Percentiles rank a stretch among this genome's conserved stretches.
Evolutionary conservation across 2,113 vertebrate species (phyloP).

Genomic region (Ranitomeya variabilis): DNA sequence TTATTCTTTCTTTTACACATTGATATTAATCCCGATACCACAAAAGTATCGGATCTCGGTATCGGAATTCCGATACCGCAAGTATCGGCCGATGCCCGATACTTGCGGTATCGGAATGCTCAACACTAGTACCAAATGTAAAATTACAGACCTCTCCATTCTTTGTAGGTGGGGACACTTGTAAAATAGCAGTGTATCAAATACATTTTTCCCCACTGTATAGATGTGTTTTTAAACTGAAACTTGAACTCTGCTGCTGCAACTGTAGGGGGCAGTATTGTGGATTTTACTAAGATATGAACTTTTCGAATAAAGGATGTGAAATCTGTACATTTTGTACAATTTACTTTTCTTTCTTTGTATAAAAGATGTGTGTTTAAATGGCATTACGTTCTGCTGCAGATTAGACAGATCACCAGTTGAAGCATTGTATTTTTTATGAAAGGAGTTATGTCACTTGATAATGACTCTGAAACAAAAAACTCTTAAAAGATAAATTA

Average conservation of each 20-base stretch:
- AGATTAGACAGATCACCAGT: conserved; percentile 2
- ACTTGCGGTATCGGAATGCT: too few species aligned
- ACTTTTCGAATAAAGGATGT: not conserved
- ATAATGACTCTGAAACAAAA: conserved; percentile 6
- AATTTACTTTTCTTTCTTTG: not conserved
- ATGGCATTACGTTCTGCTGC: not conserved
- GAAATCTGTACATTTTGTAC: not conserved
- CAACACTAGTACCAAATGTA: too few species aligned
- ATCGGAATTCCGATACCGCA: too few species aligned
- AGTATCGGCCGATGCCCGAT: too few species aligned
- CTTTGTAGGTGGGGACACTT: too few species aligned
- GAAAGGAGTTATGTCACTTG: conserved; percentile 23
- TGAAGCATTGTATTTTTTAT: conserved; percentile 13
- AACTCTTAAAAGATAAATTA: conserved; percentile 17
- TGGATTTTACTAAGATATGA: not conserved
- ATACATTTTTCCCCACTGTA: too few species aligned
- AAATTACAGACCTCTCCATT: too few species aligned
- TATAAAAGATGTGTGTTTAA: not conserved
- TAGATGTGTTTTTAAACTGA: not conserved
- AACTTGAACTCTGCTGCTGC: not conserved
- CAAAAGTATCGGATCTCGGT: too few species aligned
- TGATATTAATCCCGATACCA: too few species aligned
- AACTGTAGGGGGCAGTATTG: not conserved
- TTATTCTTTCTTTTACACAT: too few species aligned
- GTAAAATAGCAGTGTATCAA: too few species aligned